phyloP scores from a whole-genome alignment of 2,888 invertebrate genomes.

The Hydroisotoma schaefferi region DNA sequence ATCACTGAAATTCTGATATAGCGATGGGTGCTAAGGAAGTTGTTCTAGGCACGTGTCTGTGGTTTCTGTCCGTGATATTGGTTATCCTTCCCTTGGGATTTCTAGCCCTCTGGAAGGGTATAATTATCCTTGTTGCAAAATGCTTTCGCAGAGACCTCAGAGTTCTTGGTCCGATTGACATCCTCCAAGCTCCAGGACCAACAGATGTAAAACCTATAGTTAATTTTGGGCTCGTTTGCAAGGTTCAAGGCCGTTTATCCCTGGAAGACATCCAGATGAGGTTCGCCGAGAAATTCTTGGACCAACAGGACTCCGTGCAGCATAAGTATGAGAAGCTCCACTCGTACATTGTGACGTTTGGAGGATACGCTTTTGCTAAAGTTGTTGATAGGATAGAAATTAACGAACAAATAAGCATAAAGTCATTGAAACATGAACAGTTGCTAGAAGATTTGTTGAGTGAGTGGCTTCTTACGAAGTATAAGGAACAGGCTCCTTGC shows the following conservation, averaged over 20 bases:
- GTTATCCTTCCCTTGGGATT: conserved; percentile 1
- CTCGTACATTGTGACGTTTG: conserved; percentile 8
- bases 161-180: not conserved
- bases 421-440: not conserved
- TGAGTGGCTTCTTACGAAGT: conserved; percentile 9
- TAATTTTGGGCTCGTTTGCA: conserved; percentile 10
- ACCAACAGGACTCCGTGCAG: not conserved
- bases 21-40: conserved; percentile 8
- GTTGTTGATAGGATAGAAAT: not conserved
- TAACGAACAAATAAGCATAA: conserved; percentile 2
- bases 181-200: conserved; percentile 2
- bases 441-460: conserved; percentile 1
- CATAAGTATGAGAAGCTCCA: conserved; percentile 11
- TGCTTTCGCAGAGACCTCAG: not conserved
- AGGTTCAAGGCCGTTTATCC: not conserved
- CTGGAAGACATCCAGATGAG: conserved; percentile 5
- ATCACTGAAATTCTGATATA: too few species aligned
- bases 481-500: conserved; percentile 1
- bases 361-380: conserved; percentile 12
- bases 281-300: conserved; percentile 9
- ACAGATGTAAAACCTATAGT: not conserved
- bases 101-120: conserved; percentile 8
- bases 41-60: conserved; percentile 8
- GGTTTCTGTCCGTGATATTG: conserved; percentile 6
- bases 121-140: not conserved